Conservation (phyloP, 1,140 invertebrate genomes). For the Cepaea nemoralis region DNA sequence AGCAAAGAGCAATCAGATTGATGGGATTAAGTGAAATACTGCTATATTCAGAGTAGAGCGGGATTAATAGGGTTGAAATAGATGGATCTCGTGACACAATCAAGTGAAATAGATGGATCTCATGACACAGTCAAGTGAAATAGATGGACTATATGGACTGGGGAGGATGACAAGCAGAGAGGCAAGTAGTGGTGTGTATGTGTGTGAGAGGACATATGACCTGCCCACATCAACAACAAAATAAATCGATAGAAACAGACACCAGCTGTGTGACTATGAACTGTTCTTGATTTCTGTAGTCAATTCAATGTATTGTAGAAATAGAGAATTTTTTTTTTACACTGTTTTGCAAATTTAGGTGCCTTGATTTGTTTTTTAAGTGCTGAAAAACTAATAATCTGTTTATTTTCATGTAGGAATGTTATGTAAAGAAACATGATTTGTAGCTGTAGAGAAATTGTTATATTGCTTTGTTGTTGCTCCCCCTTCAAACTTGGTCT, state of each 20-base stretch:
- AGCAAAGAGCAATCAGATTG: no score
- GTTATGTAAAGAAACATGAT: not conserved
- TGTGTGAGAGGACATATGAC: not conserved
- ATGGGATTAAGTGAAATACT: no score
- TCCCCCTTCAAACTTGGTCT: no score
- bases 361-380: constrained; percentile 11
- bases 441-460: not conserved
- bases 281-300: not conserved
- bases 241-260: not conserved
- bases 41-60: no score
- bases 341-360: constrained; percentile 11
- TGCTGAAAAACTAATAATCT: not conserved
- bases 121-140: no score
- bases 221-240: not conserved
- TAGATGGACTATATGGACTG: no score
- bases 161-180: not conserved
- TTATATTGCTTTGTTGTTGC: not conserved
- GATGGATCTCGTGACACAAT: no score
- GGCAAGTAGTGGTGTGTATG: not conserved
- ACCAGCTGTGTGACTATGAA: not conserved
- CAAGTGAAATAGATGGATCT: no score
- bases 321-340: no score
- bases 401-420: not conserved
- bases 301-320: no score
- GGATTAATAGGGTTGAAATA: no score